phyloP scores from a whole-genome alignment of 2,888 invertebrate species.

The Phalangium opilio region DNA sequence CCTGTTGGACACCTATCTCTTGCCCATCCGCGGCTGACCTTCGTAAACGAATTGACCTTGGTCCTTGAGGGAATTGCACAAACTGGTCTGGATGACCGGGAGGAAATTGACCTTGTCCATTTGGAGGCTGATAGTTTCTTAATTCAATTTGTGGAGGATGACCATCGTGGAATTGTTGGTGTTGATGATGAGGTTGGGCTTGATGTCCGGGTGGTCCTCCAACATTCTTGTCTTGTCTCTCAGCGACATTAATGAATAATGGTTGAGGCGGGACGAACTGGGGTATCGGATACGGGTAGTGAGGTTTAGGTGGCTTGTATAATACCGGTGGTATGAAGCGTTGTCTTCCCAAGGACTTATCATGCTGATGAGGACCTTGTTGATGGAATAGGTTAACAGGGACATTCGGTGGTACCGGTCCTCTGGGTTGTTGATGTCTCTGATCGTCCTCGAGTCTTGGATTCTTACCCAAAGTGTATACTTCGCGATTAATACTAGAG shows the following conservation, averaged over 20 bases:
- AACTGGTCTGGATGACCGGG: conserved; percentile 7
- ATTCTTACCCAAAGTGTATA: too few species aligned
- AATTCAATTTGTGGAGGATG: conserved; percentile 1
- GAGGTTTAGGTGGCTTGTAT: background rate
- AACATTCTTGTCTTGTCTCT: background rate
- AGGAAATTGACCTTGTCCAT: conserved; percentile 2
- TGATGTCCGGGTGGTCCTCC: background rate
- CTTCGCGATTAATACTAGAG: too few species aligned
- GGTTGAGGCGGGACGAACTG: background rate
- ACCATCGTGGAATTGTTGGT: conserved; percentile 9
- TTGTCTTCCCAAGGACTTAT: too few species aligned
- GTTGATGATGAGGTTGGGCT: background rate
- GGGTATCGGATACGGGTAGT: background rate
- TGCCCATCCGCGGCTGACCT: conserved; percentile 16
- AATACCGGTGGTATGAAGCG: too few species aligned
- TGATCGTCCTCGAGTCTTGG: too few species aligned
- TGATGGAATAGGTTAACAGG: too few species aligned
- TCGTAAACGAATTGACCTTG: conserved; percentile 16
- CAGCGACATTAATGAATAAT: too few species aligned
- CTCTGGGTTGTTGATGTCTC: too few species aligned
- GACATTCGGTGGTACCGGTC: too few species aligned
- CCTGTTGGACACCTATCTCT: conserved; percentile 60
- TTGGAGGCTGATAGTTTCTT: background rate
- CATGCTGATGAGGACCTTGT: too few species aligned
- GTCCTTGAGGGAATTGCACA: conserved; percentile 13